Base-by-base conservation (phyloP, 2,797 vertebrate genomes). In the Typhlichthys eigenmanni region DNA sequence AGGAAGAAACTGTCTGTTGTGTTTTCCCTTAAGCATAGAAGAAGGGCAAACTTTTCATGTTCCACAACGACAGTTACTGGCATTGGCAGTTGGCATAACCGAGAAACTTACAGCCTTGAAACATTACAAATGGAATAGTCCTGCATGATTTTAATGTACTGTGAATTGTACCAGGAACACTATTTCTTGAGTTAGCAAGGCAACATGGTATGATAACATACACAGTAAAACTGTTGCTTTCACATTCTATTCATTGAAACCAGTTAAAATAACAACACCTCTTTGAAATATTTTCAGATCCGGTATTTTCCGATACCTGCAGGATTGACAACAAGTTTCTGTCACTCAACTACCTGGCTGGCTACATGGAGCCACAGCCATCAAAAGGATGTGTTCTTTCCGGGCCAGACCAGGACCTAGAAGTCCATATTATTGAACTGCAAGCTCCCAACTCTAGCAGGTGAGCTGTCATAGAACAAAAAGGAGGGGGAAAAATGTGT, bases 261-360 rank as follows among this genome's bases (percentile, higher is more conserved):
- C 19, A 62, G 19, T 76, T 75, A 76, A 51, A 13, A 14, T 68
- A 73, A 67, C 65, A 43, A 19, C 64, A 32, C 64, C 19, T 79
- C 24, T 19, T 3, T 19, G 19, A 19, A 19, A 19, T 8, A 0
- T 71, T 75, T 89, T 71, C 86, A 98, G 97, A 98, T 88, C 90
- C 94, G 29, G 83, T 93, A 57, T 95, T 98, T 78, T 93, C 96
- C 70, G 90, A 94, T 43, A 94, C 76, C 0, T 99, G 97, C 88
- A 94, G 89, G 73, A 97, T 99, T 55, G 94, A 95, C 69, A 96
- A 94, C 83, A 96, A 94, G 81, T 99, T 99, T 82, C 92, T 98
- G 55, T 98, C 97, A 0, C 87, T 98, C 81, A 99, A 99, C 92
- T 99, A 99, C 87, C 93, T 99, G 75, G 97, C 95, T n/a, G 92